These are phyloP conservation scores for Theodoxus fluviatilis DNA, from an alignment of 2,888 invertebrate genomes.

Conservation along the genomic window DNA sequence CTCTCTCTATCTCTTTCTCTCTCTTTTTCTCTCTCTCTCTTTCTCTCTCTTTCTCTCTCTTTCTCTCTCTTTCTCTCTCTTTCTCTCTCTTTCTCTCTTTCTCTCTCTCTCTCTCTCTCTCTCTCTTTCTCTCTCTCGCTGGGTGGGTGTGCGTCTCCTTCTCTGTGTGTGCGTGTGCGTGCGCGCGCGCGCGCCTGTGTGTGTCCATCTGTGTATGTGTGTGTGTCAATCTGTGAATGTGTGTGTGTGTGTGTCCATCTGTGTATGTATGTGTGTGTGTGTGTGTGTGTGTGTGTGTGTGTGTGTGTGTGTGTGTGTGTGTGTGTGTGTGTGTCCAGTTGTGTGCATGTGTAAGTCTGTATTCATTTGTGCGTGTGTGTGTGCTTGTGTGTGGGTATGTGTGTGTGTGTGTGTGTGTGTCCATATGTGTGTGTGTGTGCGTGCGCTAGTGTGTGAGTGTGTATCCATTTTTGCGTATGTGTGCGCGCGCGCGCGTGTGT, in stretches of 20 bases:
- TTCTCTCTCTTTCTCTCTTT: not conserved
- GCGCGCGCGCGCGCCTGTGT: not conserved
- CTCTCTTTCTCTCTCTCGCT: constrained; percentile 13
- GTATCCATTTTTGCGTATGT: too few species aligned
- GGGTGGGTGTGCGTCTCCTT: not conserved
- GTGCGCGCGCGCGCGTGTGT: not conserved
- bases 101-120: not conserved
- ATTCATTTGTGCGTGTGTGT: not conserved
- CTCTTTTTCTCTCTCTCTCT: not conserved
- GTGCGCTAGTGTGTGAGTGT: not conserved
- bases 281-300: not conserved
- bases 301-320: not conserved
- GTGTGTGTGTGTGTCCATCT: constrained; percentile 8
- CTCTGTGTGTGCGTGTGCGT: not conserved
- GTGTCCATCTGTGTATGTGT: not conserved
- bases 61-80: not conserved
- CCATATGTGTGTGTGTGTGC: not conserved
- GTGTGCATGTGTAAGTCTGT: not conserved
- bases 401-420: constrained; percentile 8
- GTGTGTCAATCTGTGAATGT: not conserved
- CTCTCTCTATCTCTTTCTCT: not conserved
- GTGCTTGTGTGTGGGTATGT: not conserved
- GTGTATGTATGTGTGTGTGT: constrained; percentile 11
- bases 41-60: not conserved
- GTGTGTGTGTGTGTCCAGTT: not conserved